phyloP scores from a whole-genome alignment of 1,140 invertebrate species.

The Spodoptera litura region DNA sequence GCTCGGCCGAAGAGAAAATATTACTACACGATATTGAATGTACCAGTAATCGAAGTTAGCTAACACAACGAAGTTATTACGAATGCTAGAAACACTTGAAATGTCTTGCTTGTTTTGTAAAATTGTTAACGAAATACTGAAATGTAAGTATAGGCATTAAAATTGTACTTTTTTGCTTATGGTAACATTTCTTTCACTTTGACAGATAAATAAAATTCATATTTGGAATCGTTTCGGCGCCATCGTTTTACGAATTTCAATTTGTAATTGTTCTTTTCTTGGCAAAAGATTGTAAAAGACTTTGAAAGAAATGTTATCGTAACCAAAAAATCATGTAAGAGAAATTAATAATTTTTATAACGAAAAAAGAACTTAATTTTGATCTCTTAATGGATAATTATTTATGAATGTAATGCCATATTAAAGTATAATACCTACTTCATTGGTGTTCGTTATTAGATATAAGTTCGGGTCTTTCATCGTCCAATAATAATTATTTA shows the following conservation, averaged over 20 bases:
- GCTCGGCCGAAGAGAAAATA: too few species aligned
- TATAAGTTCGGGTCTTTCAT: constrained; percentile 44
- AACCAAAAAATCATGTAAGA: constrained; percentile 48
- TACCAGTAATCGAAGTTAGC: too few species aligned
- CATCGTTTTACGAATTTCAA: too few species aligned
- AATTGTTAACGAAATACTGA: constrained; percentile 16
- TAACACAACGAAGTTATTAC: too few species aligned
- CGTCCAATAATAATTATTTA: not conserved
- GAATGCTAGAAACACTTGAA: not conserved
- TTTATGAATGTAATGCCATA: constrained; percentile 80
- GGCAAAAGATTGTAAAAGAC: too few species aligned
- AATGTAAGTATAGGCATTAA: constrained; percentile 33
- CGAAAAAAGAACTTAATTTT: constrained; percentile 66
- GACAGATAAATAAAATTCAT: too few species aligned
- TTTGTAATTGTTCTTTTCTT: too few species aligned
- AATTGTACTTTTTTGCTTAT: constrained; percentile 33
- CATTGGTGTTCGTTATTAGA: constrained; percentile 64
- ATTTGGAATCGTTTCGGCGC: too few species aligned
- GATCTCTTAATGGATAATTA: constrained; percentile 76
- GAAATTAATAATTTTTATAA: constrained; percentile 57
- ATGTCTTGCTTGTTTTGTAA: constrained; percentile 2
- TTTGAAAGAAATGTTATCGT: constrained; percentile 43
- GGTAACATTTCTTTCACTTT: constrained; percentile 32
- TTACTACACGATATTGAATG: too few species aligned
- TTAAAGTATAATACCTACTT: constrained; percentile 69